A percentile compares a stretch with the other conserved stretches of the same genome.
Conservation (phyloP, 1,140 invertebrate genomes). For the Zaprionus taronus region DNA sequence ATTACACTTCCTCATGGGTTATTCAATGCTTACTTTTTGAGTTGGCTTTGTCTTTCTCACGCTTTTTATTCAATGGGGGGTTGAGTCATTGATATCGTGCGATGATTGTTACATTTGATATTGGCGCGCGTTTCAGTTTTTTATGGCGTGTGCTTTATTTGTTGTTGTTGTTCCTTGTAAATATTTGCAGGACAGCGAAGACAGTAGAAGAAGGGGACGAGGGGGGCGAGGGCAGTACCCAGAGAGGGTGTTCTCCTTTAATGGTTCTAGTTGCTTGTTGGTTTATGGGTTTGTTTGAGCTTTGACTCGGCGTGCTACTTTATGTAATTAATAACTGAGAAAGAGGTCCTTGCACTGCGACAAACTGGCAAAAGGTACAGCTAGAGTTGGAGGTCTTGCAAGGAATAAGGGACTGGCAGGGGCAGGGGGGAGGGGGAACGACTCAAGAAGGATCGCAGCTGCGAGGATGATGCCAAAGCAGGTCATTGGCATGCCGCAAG, state of each 20-base stretch:
- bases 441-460: slow-evolving; percentile 23
- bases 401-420: neutral
- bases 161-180: slow-evolving; percentile 23
- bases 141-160: slow-evolving; percentile 28
- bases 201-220: too few relatives aligned
- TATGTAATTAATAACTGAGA: slow-evolving; percentile 40
- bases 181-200: slow-evolving; percentile 38
- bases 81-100: slow-evolving; percentile 49
- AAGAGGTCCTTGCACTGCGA: slow-evolving; percentile 36
- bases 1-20: neutral
- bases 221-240: neutral
- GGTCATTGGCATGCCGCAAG: slow-evolving; percentile 44
- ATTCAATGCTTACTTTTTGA: neutral
- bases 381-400: neutral
- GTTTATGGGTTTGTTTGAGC: slow-evolving; percentile 32
- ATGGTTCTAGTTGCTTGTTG: slow-evolving; percentile 26
- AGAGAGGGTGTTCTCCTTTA: neutral
- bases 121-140: slow-evolving; percentile 31
- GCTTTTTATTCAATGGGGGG: neutral
- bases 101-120: slow-evolving; percentile 38
- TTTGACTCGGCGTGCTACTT: slow-evolving; percentile 26
- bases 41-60: slow-evolving; percentile 20
- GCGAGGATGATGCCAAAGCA: slow-evolving; percentile 19
- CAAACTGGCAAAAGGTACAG: slow-evolving; percentile 1
- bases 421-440: too few relatives aligned